phyloP scores from a whole-genome alignment of 2,797 vertebrate genomes.

The Schizopygopsis pylzovi region DNA sequence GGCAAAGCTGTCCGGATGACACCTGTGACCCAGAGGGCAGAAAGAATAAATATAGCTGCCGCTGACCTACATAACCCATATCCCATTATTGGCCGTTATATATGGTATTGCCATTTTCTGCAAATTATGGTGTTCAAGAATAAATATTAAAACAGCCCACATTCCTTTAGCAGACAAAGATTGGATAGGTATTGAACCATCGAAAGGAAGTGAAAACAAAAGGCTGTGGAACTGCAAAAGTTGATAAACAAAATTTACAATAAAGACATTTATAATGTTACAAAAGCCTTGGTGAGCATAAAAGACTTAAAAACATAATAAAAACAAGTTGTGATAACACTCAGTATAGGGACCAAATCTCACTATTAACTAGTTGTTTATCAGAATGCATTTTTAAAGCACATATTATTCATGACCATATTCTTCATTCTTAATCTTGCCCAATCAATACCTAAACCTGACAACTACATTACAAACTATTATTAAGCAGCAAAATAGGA shows the following conservation, averaged over 20 bases:
- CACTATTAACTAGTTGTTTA: background rate
- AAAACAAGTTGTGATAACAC: background rate
- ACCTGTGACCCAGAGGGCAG: slow-evolving; percentile 71
- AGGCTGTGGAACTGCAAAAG: background rate
- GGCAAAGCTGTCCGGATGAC: slow-evolving; percentile 91
- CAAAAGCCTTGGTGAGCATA: background rate
- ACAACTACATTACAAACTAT: background rate
- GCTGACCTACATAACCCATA: slow-evolving; percentile 26
- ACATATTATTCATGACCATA: background rate
- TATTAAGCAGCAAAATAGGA: background rate
- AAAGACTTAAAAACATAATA: background rate
- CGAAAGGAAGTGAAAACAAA: background rate
- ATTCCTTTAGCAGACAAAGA: background rate
- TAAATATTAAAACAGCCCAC: background rate
- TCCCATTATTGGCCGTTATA: background rate
- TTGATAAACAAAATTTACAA: background rate
- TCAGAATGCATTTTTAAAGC: background rate
- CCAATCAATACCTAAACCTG: background rate
- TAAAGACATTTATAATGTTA: background rate
- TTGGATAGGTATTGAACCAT: background rate
- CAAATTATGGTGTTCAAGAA: background rate
- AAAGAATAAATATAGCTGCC: slow-evolving; percentile 10
- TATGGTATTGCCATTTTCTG: background rate
- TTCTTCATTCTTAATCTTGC: background rate
- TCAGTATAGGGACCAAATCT: background rate